A percentile compares a stretch with the other conserved stretches of the same genome.
Conservation (phyloP, 1,140 invertebrate species). For the Tribolium madens region DNA sequence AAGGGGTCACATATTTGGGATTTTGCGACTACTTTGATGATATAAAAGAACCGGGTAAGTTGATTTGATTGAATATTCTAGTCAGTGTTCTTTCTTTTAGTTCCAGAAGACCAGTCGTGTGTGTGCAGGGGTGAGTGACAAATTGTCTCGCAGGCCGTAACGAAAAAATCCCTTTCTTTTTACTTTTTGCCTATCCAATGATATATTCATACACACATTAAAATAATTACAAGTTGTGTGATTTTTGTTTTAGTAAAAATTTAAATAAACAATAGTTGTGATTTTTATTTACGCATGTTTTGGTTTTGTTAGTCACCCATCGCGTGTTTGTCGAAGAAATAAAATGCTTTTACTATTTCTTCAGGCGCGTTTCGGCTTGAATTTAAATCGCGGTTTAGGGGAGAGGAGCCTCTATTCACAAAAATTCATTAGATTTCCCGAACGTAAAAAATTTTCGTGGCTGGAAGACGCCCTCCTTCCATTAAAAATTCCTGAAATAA, state of each 20-base stretch:
- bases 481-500: constrained; percentile 28
- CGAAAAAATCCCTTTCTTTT: not conserved
- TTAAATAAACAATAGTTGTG: not conserved
- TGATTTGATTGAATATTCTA: constrained; percentile 63
- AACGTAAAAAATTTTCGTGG: not conserved
- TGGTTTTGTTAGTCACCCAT: constrained; percentile 21
- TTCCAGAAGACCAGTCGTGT: constrained; percentile 61
- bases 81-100: constrained; percentile 63
- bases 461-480: not conserved
- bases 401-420: not conserved
- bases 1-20: constrained; percentile 60
- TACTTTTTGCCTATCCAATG: not conserved
- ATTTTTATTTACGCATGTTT: not conserved
- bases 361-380: not conserved
- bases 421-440: not conserved
- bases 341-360: constrained; percentile 33
- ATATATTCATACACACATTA: not conserved
- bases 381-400: constrained; percentile 20
- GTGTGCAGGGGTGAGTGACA: constrained; percentile 49
- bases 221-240: not conserved
- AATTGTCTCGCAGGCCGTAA: constrained; percentile 5
- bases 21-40: constrained; percentile 61
- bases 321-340: constrained; percentile 19
- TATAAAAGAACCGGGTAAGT: constrained; percentile 57
- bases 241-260: too few species aligned